A percentile compares a stretch with the other conserved stretches of the same genome.
These are phyloP conservation scores for Enteromius argenteus DNA, from an alignment of 2,797 vertebrate genomes.

Conservation along the genomic window DNA sequence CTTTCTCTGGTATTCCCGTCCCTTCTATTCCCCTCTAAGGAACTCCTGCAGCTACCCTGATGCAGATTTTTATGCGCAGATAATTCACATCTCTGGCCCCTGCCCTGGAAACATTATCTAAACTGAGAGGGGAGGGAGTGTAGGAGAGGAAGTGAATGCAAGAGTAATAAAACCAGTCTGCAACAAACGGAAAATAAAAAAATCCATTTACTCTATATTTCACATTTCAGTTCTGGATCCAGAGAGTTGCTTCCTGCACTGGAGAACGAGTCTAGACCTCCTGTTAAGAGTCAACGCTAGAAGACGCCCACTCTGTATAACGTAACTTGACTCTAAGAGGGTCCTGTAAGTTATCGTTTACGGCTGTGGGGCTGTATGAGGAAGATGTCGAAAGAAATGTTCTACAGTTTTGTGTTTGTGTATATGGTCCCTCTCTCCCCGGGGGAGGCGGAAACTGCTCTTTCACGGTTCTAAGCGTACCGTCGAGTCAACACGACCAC, in stretches of 20 bases:
- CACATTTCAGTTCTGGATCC: constrained; percentile 38
- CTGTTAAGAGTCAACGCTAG: neutral
- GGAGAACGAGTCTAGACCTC: constrained; percentile 20
- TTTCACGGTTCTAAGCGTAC: constrained; percentile 22
- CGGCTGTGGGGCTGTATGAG: neutral
- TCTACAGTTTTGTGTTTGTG: constrained; percentile 20
- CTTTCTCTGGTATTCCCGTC: neutral
- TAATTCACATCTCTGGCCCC: constrained; percentile 71
- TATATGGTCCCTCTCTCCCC: neutral
- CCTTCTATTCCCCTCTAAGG: constrained; percentile 42
- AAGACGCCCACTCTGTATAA: neutral
- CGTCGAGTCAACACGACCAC: constrained; percentile 24
- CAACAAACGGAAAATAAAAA: constrained; percentile 47
- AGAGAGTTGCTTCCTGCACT: constrained; percentile 1
- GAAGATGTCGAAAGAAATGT: constrained; percentile 24
- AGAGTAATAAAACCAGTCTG: constrained; percentile 62
- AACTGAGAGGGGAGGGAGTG: constrained; percentile 55
- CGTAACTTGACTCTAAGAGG: constrained; percentile 19
- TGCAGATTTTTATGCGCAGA: constrained; percentile 67
- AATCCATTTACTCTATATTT: constrained; percentile 52
- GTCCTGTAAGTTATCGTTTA: constrained; percentile 34
- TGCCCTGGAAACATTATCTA: constrained; percentile 69
- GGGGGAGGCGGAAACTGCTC: constrained; percentile 7
- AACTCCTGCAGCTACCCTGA: constrained; percentile 73
- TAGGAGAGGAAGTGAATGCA: constrained; percentile 27